Percentiles rank a stretch among this genome's conserved stretches.
These are phyloP conservation scores for Leptinotarsa lineolata DNA, from an alignment of 1,140 invertebrate genomes.

Conservation along the genomic window DNA sequence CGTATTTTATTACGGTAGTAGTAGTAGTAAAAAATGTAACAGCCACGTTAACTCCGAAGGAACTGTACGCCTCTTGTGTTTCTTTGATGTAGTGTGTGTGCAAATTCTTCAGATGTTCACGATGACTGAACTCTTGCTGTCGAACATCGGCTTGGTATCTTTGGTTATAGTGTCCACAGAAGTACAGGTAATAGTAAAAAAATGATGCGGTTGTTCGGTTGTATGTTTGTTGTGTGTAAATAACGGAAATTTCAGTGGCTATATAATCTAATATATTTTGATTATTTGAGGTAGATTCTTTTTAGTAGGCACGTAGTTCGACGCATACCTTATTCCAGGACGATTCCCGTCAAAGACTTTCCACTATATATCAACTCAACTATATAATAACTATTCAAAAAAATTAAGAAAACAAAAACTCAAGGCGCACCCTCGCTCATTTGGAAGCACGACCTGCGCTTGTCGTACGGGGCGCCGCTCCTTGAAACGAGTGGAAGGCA, in stretches of 20 bases:
- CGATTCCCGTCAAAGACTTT: constrained; percentile 48
- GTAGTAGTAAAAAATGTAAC: constrained; percentile 41
- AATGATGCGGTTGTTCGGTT: constrained; percentile 9
- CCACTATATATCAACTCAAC: constrained; percentile 42
- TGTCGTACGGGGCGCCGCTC: not conserved
- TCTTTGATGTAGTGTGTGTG: constrained; percentile 29
- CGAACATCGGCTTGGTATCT: constrained; percentile 18
- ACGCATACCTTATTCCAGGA: constrained; percentile 49
- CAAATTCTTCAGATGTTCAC: constrained; percentile 34
- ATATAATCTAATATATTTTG: constrained; percentile 54
- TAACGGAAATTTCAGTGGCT: constrained; percentile 54
- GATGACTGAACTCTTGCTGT: constrained; percentile 28
- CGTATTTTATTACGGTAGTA: constrained; percentile 13
- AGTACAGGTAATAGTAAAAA: not conserved
- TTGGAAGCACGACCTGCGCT: not conserved
- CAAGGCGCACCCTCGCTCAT: not conserved
- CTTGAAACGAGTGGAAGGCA: constrained; percentile 50
- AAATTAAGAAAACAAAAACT: constrained; percentile 17
- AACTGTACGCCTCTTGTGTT: constrained; percentile 34
- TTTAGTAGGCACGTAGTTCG: constrained; percentile 49
- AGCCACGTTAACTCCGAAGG: constrained; percentile 48
- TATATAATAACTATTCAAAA: constrained; percentile 20
- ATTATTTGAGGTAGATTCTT: constrained; percentile 55
- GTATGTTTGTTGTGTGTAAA: constrained; percentile 35
- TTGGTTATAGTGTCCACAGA: constrained; percentile 14